Evolutionary conservation across 1,140 invertebrate species (phyloP), one percentile per base, ranked within the genome.

Genomic region (Bacillus rossius): DNA sequence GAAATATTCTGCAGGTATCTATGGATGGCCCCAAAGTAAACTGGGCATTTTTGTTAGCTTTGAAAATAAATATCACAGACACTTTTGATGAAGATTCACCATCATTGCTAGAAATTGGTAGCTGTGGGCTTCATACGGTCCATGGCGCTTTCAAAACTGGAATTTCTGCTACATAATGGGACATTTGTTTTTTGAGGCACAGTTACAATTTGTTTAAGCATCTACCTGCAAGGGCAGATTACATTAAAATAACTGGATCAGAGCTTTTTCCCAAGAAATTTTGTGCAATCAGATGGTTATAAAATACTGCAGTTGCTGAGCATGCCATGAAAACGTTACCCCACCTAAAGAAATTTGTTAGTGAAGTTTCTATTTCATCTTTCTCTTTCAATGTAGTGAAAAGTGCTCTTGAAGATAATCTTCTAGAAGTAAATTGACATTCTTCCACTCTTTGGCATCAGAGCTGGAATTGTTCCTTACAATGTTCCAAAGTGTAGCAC

Each of bases 351-450:
- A 47, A 43, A 19, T 60, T 55, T 23, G 52, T 60, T n/a, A 37
- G 49, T 34, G 29, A 34, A 34, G 29, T 34, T 34, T 34, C 29
- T 34, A 34, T 34, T 34, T 34, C 29, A 34, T 34, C 29, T 34
- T 4, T 34, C 29, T 34, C 29, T 34, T 34, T 34, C 29, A 34
- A 10, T 34, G 29, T 10, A 34, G 29, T 34, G 29, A 34, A 34
- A 34, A 34, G 10, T 34, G 29, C 29, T 7, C 29, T 68, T 19
- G 4, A 59, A 29, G 65, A 67, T 40, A 55, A 61, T 26, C 55
- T 69, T 1, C 50, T 69, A 3, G 43, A 37, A 23, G 49, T 62
- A 67, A 69, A 61, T 25, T 67, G 8, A 37, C 55, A 22, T 67
- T 69, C 56, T 65, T 67, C 55, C 38, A 42, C 29, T 45, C 37